Evolutionary conservation across 2,888 invertebrate species (phyloP).

Genomic region (Odontomyia ornata): DNA sequence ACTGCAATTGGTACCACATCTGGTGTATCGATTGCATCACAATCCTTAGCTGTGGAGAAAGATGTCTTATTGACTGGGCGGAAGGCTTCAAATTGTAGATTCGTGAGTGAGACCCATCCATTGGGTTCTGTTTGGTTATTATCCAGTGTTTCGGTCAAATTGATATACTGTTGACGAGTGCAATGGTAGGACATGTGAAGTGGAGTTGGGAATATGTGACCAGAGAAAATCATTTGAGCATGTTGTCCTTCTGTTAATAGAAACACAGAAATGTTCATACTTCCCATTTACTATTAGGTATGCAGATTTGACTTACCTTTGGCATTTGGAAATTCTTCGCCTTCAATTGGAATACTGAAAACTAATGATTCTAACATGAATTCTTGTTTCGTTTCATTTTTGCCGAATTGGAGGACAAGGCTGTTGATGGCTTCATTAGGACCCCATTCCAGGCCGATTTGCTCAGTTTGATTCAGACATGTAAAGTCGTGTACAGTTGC

Average conservation of each 20-base stretch:
- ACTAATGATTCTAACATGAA: slow-evolving; percentile 57
- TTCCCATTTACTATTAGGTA: no score
- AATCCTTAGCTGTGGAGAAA: slow-evolving; percentile 78
- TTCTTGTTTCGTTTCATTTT: slow-evolving; percentile 57
- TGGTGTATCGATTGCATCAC: slow-evolving; percentile 75
- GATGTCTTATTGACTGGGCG: slow-evolving; percentile 64
- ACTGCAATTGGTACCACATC: slow-evolving; percentile 98
- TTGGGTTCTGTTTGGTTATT: slow-evolving; percentile 51
- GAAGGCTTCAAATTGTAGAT: slow-evolving; percentile 81
- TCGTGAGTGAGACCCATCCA: slow-evolving; percentile 69
- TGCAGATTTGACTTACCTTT: slow-evolving; percentile 56
- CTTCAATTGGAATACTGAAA: slow-evolving; percentile 56
- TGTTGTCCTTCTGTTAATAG: slow-evolving; percentile 58
- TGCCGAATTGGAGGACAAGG: slow-evolving; percentile 64
- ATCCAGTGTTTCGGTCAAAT: slow-evolving; percentile 63
- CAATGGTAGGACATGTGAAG: slow-evolving; percentile 79
- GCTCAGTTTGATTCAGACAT: slow-evolving; percentile 63
- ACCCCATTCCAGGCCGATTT: slow-evolving; percentile 54
- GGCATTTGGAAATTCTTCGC: slow-evolving; percentile 61
- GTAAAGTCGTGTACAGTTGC: slow-evolving; percentile 60
- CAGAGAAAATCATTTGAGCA: slow-evolving; percentile 65
- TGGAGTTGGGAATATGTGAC: slow-evolving; percentile 69
- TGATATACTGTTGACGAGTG: slow-evolving; percentile 68
- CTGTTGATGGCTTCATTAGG: slow-evolving; percentile 52
- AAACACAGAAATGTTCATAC: not conserved